phyloP scores from a whole-genome alignment of 2,888 invertebrate genomes.

The Drosophila macrospina region DNA sequence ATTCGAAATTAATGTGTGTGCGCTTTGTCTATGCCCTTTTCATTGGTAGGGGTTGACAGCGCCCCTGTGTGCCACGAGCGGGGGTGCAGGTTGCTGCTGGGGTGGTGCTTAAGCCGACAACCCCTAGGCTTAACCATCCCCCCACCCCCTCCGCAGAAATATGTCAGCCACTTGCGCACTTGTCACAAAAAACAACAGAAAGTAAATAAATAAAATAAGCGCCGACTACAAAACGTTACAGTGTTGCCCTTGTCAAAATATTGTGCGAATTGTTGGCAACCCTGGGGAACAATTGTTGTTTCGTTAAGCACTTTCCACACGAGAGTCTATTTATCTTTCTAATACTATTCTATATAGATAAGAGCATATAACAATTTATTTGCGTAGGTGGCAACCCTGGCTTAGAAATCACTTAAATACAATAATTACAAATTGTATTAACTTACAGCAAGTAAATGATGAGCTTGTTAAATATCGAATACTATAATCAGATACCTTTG shows the following conservation, averaged over 20 bases:
- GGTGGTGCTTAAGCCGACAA: constrained; percentile 23
- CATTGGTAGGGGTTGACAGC: constrained; percentile 23
- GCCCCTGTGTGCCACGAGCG: neutral
- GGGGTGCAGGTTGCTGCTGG: constrained; percentile 9
- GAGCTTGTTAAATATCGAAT: no score
- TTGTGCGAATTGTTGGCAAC: constrained; percentile 5
- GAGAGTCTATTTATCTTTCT: neutral
- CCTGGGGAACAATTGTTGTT: constrained; percentile 9
- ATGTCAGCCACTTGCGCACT: constrained; percentile 41
- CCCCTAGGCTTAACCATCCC: constrained; percentile 9
- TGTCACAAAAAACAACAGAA: constrained; percentile 42
- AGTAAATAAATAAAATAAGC: no score
- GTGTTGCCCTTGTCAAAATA: constrained; percentile 15
- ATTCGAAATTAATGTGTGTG: constrained; percentile 86
- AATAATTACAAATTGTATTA: no score
- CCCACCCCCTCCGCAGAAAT: constrained; percentile 6
- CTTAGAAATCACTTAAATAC: no score
- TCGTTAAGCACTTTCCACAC: neutral
- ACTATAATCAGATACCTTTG: no score
- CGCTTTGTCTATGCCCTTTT: constrained; percentile 75
- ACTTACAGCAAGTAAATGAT: no score
- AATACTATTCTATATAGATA: neutral
- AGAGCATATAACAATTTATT: neutral
- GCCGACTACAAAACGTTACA: neutral
- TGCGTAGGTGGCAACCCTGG: neutral